These are phyloP conservation scores for Syngnathus typhle DNA, from an alignment of 2,113 vertebrate genomes.

Conservation along the genomic window DNA sequence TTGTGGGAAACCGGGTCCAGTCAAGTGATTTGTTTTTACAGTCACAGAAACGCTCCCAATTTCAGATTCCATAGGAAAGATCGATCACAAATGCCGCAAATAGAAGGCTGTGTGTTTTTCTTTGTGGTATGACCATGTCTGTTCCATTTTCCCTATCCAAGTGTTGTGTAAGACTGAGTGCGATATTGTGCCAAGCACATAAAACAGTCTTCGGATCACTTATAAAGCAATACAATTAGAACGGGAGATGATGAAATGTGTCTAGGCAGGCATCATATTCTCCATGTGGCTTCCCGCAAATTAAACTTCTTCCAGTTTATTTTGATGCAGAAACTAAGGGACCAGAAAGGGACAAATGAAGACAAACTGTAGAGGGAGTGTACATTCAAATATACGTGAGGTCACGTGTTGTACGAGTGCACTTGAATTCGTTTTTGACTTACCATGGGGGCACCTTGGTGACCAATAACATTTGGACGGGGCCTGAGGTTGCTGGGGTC, in stretches of 20 bases:
- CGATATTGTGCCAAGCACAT: conserved; percentile 6
- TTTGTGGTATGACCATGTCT: conserved; percentile 8
- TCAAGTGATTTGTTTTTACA: conserved; percentile 32
- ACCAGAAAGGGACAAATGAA: neutral
- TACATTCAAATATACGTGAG: neutral
- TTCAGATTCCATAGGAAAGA: conserved; percentile 47
- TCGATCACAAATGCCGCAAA: conserved; percentile 37
- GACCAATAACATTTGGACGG: conserved; percentile 84
- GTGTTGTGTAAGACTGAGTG: conserved; percentile 18
- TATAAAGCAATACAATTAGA: conserved; percentile 13
- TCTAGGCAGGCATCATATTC: neutral
- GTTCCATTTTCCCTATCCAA: conserved; percentile 13
- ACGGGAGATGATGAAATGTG: neutral
- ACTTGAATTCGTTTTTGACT: conserved; percentile 19
- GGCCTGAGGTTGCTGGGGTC: conserved; percentile 77
- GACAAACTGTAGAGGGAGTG: no score
- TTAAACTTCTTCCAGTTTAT: neutral
- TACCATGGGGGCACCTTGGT: conserved; percentile 89
- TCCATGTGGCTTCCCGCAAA: neutral
- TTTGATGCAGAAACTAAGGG: neutral
- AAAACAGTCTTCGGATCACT: conserved; percentile 15
- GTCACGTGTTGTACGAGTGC: neutral
- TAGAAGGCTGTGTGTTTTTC: conserved; percentile 15
- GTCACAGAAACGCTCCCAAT: conserved; percentile 30
- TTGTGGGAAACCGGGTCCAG: conserved; percentile 48